Base-by-base conservation (phyloP, 2,888 invertebrate species). In the Cheiracanthium punctorium region DNA sequence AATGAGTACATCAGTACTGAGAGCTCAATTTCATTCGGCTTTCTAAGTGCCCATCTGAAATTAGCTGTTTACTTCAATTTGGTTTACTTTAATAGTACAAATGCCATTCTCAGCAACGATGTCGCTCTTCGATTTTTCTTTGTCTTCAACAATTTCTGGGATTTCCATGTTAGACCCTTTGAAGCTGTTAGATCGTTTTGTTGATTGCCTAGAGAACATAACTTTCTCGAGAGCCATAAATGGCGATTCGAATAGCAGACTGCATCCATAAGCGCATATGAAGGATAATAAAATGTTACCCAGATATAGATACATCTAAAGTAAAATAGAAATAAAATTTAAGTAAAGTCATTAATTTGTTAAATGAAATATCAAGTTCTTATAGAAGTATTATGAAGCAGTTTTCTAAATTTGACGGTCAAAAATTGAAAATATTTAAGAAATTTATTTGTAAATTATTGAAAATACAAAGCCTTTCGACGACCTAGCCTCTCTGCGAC, bases 141-240 rank as follows among this genome's bases (percentile, higher is more conserved):
- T 7, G 43, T 28, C 14, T 24, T n/a, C 8, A n/a, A n/a, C n/a
- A 43, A 33, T 70, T 24, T 58, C 32, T 20, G 29, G 20, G 8
- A 29, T 14, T 4, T n/a, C n/a, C 17, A 0, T 14, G 5, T 48
- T 70, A 17, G 4, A n/a, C 10, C 14, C 28, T 2, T 70, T 29
- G 12, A 2, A 7, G 8, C 30, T 20, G 17, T 37, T 28, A 2
- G 24, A 12, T 0, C 17, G 29, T 43, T n/a, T 43, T 5, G 5
- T 28, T 17, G 67, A 7, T 0, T 30, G 24, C 24, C 30, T 1
- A 1, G 76, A 72, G 8, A 86, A 64, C 14, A 86, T 14, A 20
- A 80, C 67, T 28, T 80, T 80, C 28, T 86, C 86, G 20, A 86
- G 12, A 8, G 76, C 80, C 80, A 86, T 80, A 30, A 86, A 86